Base-by-base conservation (phyloP, 2,888 invertebrate genomes). In the Aspidiotus destructor region DNA sequence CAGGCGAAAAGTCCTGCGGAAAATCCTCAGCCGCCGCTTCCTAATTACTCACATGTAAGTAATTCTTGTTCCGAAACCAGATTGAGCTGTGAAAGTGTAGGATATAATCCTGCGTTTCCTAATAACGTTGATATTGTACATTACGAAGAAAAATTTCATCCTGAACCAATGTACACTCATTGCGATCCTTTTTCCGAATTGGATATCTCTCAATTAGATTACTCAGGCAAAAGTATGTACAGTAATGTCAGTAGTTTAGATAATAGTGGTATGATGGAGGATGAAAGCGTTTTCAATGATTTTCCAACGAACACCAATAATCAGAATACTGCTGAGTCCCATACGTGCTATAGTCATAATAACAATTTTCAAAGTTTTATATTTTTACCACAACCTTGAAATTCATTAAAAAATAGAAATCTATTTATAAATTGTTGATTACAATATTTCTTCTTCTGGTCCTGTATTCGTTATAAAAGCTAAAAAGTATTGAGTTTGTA, bases 341-440 rank as follows among this genome's bases (percentile, higher is more conserved):
- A 62, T 57, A 57, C 64, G n/a, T 64, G 64, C 55, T 64, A 64
- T 55, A 64, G 57, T 57, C 55, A 55, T 17, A 16, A 58, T 28
- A 41, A 53, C n/a, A 57, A 57, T 58, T 65, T 57, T 65, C 58
- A 65, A 64, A 64, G n/a, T 64, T 64, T 41, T n/a, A 65, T 65
- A 44, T 65, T 65, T 15, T 55, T 55, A 17, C 65, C 65, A 17
- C 65, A 65, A 44, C 65, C 55, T 58, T 65, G 55, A 55, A 8
- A 13, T 58, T 16, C 2, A 28, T 58, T 58, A 3, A 58, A 58
- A 28, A 48, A n/a, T 48, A 48, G 2, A 48, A 13, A 48, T 48
- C 28, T 28, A 28, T 28, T 28, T 28, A 28, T 28, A 3, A 28
- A 28, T 28, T 28, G 28, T 28, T 28, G 28, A 48, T 48, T 48